These are phyloP conservation scores for Porites cylindrica DNA, from an alignment of 92 coral and sea anemone genomes.

Conservation along the genomic window DNA sequence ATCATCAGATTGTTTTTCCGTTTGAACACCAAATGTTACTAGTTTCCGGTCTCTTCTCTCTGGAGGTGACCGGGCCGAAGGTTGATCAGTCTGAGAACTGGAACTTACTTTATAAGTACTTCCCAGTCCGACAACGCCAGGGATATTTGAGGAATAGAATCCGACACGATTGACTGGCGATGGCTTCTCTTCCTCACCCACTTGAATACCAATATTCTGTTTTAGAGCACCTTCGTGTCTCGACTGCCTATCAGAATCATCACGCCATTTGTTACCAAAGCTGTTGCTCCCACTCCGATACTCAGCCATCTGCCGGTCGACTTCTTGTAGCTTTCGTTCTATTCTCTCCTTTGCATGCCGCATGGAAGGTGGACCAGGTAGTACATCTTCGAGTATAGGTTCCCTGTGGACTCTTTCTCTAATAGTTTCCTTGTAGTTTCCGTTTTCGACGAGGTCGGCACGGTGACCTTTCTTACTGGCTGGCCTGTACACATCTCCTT, in stretches of 20 bases:
- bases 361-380: constrained; percentile 49
- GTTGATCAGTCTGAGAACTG: constrained; percentile 49
- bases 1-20: constrained; percentile 14
- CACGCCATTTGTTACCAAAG: background rate
- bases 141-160: background rate
- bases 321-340: constrained; percentile 31
- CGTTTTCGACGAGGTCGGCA: background rate
- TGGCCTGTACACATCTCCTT: constrained; percentile 16
- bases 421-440: background rate
- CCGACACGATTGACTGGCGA: constrained; percentile 7
- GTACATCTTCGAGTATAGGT: background rate
- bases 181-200: constrained; percentile 27
- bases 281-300: constrained; percentile 5
- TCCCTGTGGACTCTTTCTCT: background rate
- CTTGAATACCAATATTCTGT: constrained; percentile 72
- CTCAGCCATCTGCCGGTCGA: constrained; percentile 24
- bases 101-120: constrained; percentile 28
- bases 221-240: constrained; percentile 33
- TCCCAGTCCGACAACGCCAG: background rate
- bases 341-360: constrained; percentile 22
- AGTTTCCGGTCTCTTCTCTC: constrained; percentile 7
- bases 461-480: constrained; percentile 23
- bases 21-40: constrained; percentile 43
- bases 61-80: background rate
- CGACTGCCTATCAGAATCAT: background rate